A percentile compares a stretch with the other conserved stretches of the same genome.
Evolutionary conservation across 1,140 invertebrate species (phyloP).

Genomic region (Sogatella furcifera): DNA sequence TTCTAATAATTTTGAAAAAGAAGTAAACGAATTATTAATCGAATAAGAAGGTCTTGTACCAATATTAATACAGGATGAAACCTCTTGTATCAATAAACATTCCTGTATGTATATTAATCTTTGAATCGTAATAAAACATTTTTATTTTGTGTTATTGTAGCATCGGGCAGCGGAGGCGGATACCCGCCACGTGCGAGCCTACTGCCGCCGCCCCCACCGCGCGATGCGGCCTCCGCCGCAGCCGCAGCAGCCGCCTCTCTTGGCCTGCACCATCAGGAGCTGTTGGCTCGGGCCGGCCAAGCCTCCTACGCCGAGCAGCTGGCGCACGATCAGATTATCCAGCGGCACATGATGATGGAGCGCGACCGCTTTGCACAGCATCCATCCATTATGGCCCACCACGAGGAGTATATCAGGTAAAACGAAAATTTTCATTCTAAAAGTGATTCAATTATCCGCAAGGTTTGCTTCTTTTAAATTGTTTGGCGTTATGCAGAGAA

Average conservation of each 20-base stretch:
- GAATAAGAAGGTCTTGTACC: too few relatives aligned
- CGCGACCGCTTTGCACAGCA: constrained; percentile 55
- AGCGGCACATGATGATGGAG: constrained; percentile 74
- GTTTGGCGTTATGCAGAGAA: too few relatives aligned
- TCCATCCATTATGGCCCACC: constrained; percentile 52
- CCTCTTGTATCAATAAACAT: too few relatives aligned
- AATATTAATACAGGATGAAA: too few relatives aligned
- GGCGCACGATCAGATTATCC: constrained; percentile 65
- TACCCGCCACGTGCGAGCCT: constrained; percentile 47
- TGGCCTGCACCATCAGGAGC: constrained; percentile 36
- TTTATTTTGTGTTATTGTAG: not conserved
- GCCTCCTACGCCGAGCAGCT: constrained; percentile 73
- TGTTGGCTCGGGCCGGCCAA: constrained; percentile 52
- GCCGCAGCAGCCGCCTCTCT: constrained; percentile 38
- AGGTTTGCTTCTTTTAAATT: too few relatives aligned
- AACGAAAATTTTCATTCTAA: too few relatives aligned
- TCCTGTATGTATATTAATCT: too few relatives aligned
- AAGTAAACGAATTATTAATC: too few relatives aligned
- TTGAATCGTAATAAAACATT: too few relatives aligned
- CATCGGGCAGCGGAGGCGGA: constrained; percentile 40
- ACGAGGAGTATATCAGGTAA: constrained; percentile 72
- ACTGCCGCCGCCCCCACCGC: constrained; percentile 40
- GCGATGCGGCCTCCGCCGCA: constrained; percentile 43
- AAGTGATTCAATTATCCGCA: too few relatives aligned
- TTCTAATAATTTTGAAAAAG: too few relatives aligned